Evolutionary conservation across 2,113 vertebrate species (phyloP).

Genomic region (Epinephelus moara): DNA sequence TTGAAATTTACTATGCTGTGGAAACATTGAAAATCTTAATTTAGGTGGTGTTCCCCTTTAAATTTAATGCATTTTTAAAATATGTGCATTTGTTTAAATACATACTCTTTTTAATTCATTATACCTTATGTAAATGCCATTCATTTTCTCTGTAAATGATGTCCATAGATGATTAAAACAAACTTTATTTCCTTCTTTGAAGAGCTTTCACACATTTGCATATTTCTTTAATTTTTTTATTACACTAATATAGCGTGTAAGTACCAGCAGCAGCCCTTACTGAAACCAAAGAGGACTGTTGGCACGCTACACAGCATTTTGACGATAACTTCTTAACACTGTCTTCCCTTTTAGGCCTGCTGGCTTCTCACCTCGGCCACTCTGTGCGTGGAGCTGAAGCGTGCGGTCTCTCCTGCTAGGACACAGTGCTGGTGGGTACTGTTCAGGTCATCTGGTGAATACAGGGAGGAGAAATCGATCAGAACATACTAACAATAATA

Average conservation of each 20-base stretch:
- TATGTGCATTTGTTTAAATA: background rate
- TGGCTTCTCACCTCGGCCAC: conserved; percentile 91
- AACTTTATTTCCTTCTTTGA: background rate
- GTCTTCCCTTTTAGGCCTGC: conserved; percentile 4
- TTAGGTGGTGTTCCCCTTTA: too few species aligned
- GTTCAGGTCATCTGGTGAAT: conserved; percentile 92
- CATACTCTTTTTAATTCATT: background rate
- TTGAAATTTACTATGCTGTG: too few species aligned
- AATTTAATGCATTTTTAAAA: background rate
- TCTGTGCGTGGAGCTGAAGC: conserved; percentile 97
- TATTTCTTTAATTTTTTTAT: background rate
- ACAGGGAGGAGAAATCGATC: conserved; percentile 50
- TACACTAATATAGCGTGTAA: background rate
- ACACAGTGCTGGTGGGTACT: conserved; percentile 96
- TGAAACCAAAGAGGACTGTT: background rate
- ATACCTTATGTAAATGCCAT: background rate
- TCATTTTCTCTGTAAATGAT: background rate
- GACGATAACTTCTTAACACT: background rate
- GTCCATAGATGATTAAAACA: background rate
- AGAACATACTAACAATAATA: background rate
- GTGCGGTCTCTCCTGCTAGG: conserved; percentile 90
- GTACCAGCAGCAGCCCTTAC: background rate
- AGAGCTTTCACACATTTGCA: background rate
- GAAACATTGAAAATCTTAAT: too few species aligned
- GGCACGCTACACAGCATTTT: background rate